phyloP scores from a whole-genome alignment of 2,888 invertebrate genomes.

The Blera fallax region DNA sequence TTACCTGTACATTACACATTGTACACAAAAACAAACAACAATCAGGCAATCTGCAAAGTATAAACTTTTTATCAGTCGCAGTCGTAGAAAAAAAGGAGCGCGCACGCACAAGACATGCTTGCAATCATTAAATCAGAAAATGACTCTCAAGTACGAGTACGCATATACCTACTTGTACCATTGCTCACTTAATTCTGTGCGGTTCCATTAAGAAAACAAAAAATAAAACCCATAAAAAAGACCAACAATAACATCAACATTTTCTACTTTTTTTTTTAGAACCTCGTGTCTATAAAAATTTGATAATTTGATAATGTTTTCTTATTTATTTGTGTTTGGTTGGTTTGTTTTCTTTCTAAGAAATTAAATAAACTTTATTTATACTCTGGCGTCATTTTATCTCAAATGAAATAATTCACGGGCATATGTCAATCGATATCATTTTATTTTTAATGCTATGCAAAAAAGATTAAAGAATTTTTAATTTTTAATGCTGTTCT shows the following conservation, averaged over 20 bases:
- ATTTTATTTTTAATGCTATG: background rate
- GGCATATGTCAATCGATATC: conserved; percentile 19
- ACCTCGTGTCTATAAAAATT: conserved; percentile 14
- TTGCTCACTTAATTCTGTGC: background rate
- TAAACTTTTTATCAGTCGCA: background rate
- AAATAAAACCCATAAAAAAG: background rate
- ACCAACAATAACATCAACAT: background rate
- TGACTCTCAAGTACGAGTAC: background rate
- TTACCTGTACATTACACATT: background rate
- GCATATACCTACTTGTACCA: background rate
- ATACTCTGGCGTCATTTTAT: background rate
- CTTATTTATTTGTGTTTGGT: background rate
- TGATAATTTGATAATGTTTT: background rate
- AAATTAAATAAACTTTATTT: conserved; percentile 4
- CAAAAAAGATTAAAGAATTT: background rate
- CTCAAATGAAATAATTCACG: conserved; percentile 5
- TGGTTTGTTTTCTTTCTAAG: no score
- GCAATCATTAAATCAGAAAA: background rate
- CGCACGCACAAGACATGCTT: background rate
- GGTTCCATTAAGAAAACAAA: background rate
- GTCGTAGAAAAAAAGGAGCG: background rate
- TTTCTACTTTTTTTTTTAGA: background rate
- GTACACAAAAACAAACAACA: background rate
- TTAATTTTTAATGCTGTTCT: background rate
- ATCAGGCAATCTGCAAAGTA: background rate